These are phyloP conservation scores for Drosophila melanica DNA, from an alignment of 1,140 invertebrate species.

Conservation along the genomic window DNA sequence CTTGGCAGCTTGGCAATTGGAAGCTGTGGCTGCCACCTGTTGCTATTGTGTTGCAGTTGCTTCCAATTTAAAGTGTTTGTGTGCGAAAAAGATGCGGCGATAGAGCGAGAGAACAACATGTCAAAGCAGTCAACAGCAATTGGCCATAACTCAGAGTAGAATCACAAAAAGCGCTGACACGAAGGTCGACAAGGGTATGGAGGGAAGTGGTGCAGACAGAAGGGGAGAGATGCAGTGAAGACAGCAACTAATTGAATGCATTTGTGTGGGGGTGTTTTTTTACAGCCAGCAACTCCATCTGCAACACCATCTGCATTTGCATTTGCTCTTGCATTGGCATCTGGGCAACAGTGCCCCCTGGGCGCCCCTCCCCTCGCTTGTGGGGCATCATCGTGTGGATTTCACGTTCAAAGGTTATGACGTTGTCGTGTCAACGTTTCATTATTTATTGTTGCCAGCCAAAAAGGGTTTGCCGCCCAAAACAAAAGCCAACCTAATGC, in stretches of 20 bases:
- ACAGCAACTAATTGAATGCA: conserved; percentile 71
- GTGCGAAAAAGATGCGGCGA: conserved; percentile 7
- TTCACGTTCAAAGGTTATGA: conserved; percentile 84
- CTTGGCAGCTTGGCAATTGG: conserved; percentile 12
- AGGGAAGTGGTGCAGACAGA: not conserved
- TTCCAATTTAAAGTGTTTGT: conserved; percentile 4
- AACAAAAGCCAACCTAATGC: conserved; percentile 77
- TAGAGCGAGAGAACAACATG: conserved; percentile 26
- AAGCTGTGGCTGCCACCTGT: conserved; percentile 39
- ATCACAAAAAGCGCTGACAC: not conserved
- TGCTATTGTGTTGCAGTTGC: conserved; percentile 20
- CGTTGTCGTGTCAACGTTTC: conserved; percentile 84
- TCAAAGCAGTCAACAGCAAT: conserved; percentile 34
- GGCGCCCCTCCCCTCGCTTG: not conserved
- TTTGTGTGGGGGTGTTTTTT: conserved; percentile 19
- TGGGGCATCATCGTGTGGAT: conserved; percentile 33
- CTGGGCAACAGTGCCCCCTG: conserved; percentile 1
- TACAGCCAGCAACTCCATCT: conserved; percentile 5
- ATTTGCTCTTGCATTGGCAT: conserved; percentile 12
- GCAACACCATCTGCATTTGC: not conserved
- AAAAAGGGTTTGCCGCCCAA: conserved; percentile 76
- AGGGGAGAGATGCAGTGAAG: conserved; percentile 5
- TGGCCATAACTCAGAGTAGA: conserved; percentile 32
- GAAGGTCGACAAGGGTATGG: conserved; percentile 28
- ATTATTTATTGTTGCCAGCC: conserved; percentile 80